Evolutionary conservation across 2,888 invertebrate species (phyloP).

Genomic region (Trachelus tabidus): DNA sequence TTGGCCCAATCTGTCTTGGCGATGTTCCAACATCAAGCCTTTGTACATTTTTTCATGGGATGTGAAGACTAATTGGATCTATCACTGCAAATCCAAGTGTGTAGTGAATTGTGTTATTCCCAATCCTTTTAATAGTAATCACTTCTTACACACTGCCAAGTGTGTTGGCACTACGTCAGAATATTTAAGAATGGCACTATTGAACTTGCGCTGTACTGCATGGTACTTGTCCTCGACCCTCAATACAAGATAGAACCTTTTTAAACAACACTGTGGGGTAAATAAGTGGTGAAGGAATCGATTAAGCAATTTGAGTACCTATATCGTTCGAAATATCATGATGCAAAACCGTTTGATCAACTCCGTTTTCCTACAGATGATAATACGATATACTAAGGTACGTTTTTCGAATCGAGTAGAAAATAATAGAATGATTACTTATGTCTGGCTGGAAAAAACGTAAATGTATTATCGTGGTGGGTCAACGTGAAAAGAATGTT

Average conservation of each 20-base stretch:
- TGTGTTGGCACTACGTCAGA: no score
- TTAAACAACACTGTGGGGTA: background rate
- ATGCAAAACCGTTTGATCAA: background rate
- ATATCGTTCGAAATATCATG: background rate
- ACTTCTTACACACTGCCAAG: no score
- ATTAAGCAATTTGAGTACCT: background rate
- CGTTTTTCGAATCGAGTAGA: background rate
- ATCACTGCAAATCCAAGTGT: no score
- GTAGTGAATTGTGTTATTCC: no score
- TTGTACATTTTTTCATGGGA: no score
- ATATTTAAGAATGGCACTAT: no score
- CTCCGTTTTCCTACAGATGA: background rate
- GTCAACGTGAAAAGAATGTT: no score
- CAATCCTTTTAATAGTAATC: no score
- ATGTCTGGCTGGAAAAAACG: no score
- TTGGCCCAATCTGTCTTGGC: no score
- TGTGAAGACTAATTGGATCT: background rate
- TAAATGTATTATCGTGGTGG: no score
- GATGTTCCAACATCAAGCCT: no score
- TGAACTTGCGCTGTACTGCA: background rate
- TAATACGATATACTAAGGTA: background rate
- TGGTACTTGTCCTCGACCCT: background rate
- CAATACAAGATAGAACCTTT: background rate
- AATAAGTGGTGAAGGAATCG: background rate
- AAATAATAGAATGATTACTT: constrained; percentile 10